Base-by-base conservation (phyloP, 2,113 vertebrate genomes). In the Nasalis larvatus region DNA sequence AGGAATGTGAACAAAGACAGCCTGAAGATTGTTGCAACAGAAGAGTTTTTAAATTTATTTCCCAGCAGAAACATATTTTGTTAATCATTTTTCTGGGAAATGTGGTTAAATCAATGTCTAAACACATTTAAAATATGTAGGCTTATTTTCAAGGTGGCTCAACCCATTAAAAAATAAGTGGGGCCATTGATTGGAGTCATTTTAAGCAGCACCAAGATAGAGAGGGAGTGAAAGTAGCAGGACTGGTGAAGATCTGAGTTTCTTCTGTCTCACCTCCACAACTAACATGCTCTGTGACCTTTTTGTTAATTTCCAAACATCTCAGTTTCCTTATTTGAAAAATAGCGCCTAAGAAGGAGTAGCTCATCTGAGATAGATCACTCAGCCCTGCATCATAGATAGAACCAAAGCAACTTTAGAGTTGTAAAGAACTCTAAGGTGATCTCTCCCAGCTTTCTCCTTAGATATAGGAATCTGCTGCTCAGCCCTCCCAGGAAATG, bases 111-210 rank as follows among this genome's bases (percentile, higher is more conserved):
- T 68, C 8, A 89, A 42, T 80, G 76, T 95, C 69, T 66, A 85
- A 32, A 63, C 60, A 30, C 60, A 30, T 63, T 63, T 63, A 63
- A 63, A 63, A 10, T 25, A 58, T 16, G n/a, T 4, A 66, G 25
- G 32, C 3, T 86, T 92, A 60, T 87, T 81, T 97, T 90, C 40
- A 81, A 63, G 90, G 17, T 94, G 68, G n/a, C 16, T 90, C n/a
- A 87, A 23, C 32, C 35, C 6, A 60, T 94, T 78, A 4, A 85
- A 86, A 96, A 60, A 32, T n/a, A 74, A 83, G 35, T 6, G 74
- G 32, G 16, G 1, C 23, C 47, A 78, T 45, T 76, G 37, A 16
- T 45, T 12, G 27, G 63, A 86, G 37, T 82, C 60, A 60, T 16
- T 85, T 85, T 91, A 54, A 73, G 35, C 90, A 71, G 42, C 77